phyloP scores from a whole-genome alignment of 35 echinoderm and acorn worm species.

The Ophioderma brevispina region DNA sequence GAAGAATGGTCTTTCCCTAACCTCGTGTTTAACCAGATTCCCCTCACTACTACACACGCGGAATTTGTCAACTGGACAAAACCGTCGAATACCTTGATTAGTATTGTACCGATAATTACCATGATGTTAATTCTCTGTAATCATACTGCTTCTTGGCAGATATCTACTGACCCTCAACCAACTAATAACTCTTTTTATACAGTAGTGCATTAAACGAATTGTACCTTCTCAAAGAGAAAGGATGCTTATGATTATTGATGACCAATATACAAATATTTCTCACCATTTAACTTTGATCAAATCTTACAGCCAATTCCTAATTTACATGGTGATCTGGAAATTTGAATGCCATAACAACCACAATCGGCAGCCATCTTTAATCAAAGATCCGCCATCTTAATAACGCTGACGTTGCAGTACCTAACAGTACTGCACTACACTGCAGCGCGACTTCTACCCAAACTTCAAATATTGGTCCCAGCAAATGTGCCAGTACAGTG shows the following conservation, averaged over 20 bases:
- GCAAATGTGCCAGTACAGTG: slow-evolving; percentile 24
- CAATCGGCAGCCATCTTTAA: background rate
- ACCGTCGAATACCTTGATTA: no score
- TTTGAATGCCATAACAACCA: background rate
- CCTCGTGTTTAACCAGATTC: no score
- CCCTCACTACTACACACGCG: no score
- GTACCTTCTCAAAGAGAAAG: background rate
- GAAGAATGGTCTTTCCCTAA: no score
- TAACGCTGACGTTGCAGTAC: background rate
- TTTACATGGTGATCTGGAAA: background rate
- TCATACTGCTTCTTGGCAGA: background rate
- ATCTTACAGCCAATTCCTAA: background rate
- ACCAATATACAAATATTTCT: background rate
- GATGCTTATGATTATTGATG: background rate
- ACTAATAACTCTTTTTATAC: background rate
- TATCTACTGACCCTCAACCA: background rate
- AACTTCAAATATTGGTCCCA: slow-evolving; percentile 25
- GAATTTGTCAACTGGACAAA: no score
- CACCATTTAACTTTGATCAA: background rate
- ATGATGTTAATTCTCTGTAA: background rate
- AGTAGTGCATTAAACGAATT: background rate
- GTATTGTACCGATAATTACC: no score
- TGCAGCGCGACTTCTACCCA: background rate
- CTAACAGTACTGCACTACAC: background rate
- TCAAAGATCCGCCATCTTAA: background rate